Evolutionary conservation across 2,888 invertebrate genomes (phyloP).

Genomic region (Melanophora roralis): DNA sequence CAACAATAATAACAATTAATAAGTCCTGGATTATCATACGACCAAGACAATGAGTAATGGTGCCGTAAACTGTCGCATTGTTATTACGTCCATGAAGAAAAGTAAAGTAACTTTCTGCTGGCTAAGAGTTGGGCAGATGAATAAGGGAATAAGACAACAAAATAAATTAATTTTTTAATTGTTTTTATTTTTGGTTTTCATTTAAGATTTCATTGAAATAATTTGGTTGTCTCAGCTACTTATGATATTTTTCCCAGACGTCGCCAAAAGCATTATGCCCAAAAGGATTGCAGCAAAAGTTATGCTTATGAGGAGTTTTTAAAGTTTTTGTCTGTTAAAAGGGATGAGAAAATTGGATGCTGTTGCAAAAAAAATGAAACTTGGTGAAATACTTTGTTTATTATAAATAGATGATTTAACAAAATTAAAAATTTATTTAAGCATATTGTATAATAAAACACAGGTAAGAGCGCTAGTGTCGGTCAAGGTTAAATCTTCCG

Average conservation of each 20-base stretch:
- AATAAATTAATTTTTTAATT: slow-evolving; percentile 40
- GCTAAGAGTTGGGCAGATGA: not conserved
- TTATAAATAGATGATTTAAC: too few relatives aligned
- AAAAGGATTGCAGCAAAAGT: slow-evolving; percentile 43
- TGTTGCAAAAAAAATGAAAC: not conserved
- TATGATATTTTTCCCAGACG: slow-evolving; percentile 22
- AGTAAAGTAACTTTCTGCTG: slow-evolving; percentile 7
- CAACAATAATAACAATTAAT: slow-evolving; percentile 35
- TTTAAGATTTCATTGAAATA: slow-evolving; percentile 30
- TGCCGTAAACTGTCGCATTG: slow-evolving; percentile 15
- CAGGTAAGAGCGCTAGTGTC: too few relatives aligned
- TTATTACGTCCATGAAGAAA: slow-evolving; percentile 16
- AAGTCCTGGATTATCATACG: slow-evolving; percentile 26
- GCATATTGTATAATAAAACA: too few relatives aligned
- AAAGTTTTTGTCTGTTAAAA: not conserved
- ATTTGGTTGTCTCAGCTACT: not conserved
- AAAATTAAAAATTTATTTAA: too few relatives aligned
- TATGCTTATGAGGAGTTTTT: slow-evolving; percentile 34
- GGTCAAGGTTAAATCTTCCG: too few relatives aligned
- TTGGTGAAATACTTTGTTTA: too few relatives aligned
- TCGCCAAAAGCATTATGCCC: slow-evolving; percentile 51
- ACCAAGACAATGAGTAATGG: slow-evolving; percentile 5
- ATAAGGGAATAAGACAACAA: not conserved
- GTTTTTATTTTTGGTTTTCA: slow-evolving; percentile 6
- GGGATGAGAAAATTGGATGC: not conserved